These are phyloP conservation scores for Plodia interpunctella DNA, from an alignment of 1,140 invertebrate species.

Conservation along the genomic window DNA sequence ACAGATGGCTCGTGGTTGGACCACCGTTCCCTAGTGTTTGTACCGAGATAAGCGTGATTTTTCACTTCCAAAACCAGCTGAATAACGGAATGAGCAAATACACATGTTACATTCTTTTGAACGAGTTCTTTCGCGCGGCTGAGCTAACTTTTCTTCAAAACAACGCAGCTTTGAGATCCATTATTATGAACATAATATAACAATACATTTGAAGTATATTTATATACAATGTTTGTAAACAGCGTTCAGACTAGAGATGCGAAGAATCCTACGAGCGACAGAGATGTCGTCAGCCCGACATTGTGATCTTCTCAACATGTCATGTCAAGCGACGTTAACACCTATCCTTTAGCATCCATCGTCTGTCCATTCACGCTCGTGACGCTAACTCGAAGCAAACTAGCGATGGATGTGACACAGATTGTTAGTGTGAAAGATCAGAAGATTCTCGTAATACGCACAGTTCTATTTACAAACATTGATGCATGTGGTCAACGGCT, in stretches of 20 bases:
- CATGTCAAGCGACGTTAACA: conserved; percentile 14
- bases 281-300: conserved; percentile 32
- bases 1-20: conserved; percentile 65
- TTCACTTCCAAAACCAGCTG: conserved; percentile 70
- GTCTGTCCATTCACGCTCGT: conserved; percentile 16
- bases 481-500: conserved; percentile 74
- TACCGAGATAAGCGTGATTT: conserved; percentile 71
- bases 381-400: conserved; percentile 15
- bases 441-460: conserved; percentile 42
- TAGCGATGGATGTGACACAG: conserved; percentile 38
- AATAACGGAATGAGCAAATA: conserved; percentile 60
- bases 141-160: conserved; percentile 56
- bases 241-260: conserved; percentile 34
- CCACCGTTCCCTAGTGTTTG: conserved; percentile 60
- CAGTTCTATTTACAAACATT: conserved; percentile 75
- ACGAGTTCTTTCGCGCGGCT: conserved; percentile 40
- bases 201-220: conserved; percentile 22
- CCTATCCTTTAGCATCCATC: conserved; percentile 31
- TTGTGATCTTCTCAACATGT: background rate
- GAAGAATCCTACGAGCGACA: conserved; percentile 38
- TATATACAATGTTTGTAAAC: conserved; percentile 59
- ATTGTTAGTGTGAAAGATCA: conserved; percentile 39
- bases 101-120: conserved; percentile 48
- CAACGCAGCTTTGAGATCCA: conserved; percentile 14
- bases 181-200: conserved; percentile 16